phyloP scores from a whole-genome alignment of 1,140 invertebrate species.

The Hylyphantes graminicola region DNA sequence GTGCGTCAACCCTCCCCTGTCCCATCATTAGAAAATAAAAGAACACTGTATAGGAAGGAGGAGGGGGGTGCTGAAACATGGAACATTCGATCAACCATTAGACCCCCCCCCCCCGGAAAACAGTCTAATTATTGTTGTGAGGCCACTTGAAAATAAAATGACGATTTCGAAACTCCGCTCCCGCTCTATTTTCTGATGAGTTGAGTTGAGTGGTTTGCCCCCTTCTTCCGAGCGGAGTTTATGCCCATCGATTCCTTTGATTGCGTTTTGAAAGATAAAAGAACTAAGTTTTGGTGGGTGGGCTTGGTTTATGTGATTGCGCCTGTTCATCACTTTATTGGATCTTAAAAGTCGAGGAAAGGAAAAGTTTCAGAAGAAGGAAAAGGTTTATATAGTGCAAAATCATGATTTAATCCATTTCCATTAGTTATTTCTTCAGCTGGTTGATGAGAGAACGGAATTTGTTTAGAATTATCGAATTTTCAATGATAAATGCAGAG shows the following conservation, averaged over 20 bases:
- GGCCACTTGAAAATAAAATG: conserved; percentile 45
- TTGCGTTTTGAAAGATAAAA: conserved; percentile 29
- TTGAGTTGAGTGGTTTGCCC: neutral
- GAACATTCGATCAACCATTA: conserved; percentile 39
- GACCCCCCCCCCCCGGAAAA: conserved; percentile 28
- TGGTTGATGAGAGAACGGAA: too few relatives aligned
- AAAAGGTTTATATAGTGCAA: too few relatives aligned
- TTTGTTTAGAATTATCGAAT: too few relatives aligned
- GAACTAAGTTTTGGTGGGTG: conserved; percentile 7
- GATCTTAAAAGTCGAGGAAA: too few relatives aligned
- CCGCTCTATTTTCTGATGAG: neutral
- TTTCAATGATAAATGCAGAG: too few relatives aligned
- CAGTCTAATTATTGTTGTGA: conserved; percentile 41
- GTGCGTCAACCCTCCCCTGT: conserved; percentile 17
- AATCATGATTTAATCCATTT: too few relatives aligned
- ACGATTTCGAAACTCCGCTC: conserved; percentile 13
- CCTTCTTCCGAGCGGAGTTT: conserved; percentile 1
- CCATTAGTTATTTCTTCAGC: too few relatives aligned
- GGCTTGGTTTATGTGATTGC: too few relatives aligned
- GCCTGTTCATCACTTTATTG: too few relatives aligned
- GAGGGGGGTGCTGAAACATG: neutral
- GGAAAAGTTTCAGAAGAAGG: too few relatives aligned
- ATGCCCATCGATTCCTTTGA: conserved; percentile 31
- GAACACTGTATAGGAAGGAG: neutral
- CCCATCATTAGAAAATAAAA: conserved; percentile 17